Base-by-base conservation (phyloP, 2,888 invertebrate species). In the Eumerus sabulonum region DNA sequence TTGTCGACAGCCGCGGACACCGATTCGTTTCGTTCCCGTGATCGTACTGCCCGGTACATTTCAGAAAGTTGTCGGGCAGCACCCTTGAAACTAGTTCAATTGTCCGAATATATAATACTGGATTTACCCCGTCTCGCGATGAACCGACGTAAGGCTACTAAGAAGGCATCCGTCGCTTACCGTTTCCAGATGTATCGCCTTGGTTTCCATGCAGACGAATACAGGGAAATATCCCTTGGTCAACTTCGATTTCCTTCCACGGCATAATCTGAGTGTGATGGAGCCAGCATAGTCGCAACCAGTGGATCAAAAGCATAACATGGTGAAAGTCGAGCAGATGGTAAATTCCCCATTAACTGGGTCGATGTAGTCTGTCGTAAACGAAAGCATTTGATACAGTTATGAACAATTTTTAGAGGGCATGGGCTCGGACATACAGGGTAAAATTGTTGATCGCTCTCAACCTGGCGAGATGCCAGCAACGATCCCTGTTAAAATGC, bases 81-180 rank as follows among this genome's bases (percentile, higher is more conserved):
- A 35, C n/a, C n/a, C n/a, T n/a, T n/a, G n/a, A 82, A 79, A 38
- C 81, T 81, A 27, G 63, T 68, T 0, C 82, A 82, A 16, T 81
- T 79, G 35, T 77, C 77, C 17, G 81, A 77, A 38, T 66, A 68
- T 1, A 82, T 72, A 4, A 48, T 45, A 4, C 18, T 42, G 12
- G 56, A 81, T 67, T 76, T 76, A 0, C 74, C 77, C 11, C 67
- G 50, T 0, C 70, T 47, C 9, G 77, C 42, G 18, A 76, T 59
- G 40, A 82, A 82, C 1, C 79, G 44, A 0, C 67, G 36, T 1
- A 82, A 17, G 0, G 82, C 77, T 1, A 77, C 72, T 14, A 82
- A 13, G 48, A 82, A 82, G 0, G 73, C 70, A 7, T 79, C 77
- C 0, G 81, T 73, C 71, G 0, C 66, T 60, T 1, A 48, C 44